These are phyloP conservation scores for Rhamphomyia laevipes DNA, from an alignment of 2,888 invertebrate species.

Conservation along the genomic window DNA sequence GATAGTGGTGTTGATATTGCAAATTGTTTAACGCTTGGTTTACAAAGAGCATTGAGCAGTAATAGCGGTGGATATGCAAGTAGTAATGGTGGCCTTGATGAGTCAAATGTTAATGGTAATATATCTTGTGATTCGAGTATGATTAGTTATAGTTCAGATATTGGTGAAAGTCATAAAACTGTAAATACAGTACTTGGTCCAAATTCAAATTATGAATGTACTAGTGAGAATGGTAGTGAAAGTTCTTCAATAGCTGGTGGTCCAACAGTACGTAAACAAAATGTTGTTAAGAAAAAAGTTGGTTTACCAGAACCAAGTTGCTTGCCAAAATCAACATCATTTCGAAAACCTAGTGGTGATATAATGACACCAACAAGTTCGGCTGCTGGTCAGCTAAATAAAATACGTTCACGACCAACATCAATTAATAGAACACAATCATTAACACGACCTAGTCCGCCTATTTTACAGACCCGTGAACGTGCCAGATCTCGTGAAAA, in stretches of 20 bases:
- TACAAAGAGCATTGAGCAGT: constrained; percentile 43
- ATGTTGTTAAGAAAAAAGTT: constrained; percentile 46
- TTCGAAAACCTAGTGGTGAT: constrained; percentile 5
- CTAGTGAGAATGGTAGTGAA: constrained; percentile 64
- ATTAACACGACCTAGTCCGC: constrained; percentile 40
- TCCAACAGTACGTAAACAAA: constrained; percentile 23
- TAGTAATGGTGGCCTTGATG: constrained; percentile 44
- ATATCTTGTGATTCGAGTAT: constrained; percentile 67
- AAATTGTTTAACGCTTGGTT: constrained; percentile 31
- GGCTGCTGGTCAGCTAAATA: constrained; percentile 16
- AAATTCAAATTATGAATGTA: constrained; percentile 32
- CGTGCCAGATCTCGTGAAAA: constrained; percentile 50
- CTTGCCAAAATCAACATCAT: constrained; percentile 6
- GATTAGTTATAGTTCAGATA: constrained; percentile 62
- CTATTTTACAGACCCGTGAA: constrained; percentile 44
- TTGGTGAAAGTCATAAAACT: constrained; percentile 43
- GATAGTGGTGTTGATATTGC: constrained; percentile 71
- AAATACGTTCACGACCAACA: constrained; percentile 35
- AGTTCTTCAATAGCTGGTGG: constrained; percentile 57
- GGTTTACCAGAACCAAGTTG: constrained; percentile 40
- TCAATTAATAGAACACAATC: constrained; percentile 43
- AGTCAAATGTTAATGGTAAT: constrained; percentile 41
- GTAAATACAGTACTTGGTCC: constrained; percentile 20
- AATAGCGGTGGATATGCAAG: constrained; percentile 56
- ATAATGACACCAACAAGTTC: constrained; percentile 4